Conservation (phyloP, 2,113 vertebrate genomes). For the Neofelis nebulosa region DNA sequence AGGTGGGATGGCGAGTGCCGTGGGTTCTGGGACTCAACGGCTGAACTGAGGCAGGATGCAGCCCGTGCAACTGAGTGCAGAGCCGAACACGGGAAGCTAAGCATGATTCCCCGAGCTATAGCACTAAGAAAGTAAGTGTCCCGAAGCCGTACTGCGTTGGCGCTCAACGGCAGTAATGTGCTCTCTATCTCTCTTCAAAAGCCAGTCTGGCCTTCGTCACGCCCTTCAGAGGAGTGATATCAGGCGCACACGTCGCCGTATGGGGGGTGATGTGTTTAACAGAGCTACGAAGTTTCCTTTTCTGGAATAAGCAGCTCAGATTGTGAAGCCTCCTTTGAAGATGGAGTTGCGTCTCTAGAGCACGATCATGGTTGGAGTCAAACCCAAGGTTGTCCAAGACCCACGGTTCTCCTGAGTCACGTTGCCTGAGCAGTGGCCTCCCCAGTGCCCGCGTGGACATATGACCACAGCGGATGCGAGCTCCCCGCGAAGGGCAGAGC, state of each 20-base stretch:
- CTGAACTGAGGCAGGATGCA: accelerated
- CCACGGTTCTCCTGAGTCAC: neutral
- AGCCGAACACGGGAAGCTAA: accelerated
- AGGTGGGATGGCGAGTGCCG: neutral
- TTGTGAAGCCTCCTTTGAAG: neutral
- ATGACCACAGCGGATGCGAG: accelerated
- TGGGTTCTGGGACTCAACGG: neutral
- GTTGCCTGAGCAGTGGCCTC: accelerated
- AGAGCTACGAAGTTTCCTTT: neutral
- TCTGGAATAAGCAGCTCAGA: neutral
- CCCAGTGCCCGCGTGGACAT: accelerated
- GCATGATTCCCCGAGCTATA: neutral
- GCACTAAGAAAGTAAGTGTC: neutral
- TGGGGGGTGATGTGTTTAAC: neutral
- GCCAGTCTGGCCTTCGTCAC: neutral
- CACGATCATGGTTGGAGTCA: neutral
- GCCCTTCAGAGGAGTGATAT: neutral
- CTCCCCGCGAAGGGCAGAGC: accelerated
- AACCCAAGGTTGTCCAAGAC: neutral
- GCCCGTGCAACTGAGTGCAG: accelerated
- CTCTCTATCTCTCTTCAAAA: neutral
- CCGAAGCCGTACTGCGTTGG: neutral
- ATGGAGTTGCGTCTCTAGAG: accelerated
- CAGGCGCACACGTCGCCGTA: neutral
- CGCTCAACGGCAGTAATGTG: accelerated